Evolutionary conservation across 2,888 invertebrate species (phyloP).

Genomic region (Stenichneumon culpator): DNA sequence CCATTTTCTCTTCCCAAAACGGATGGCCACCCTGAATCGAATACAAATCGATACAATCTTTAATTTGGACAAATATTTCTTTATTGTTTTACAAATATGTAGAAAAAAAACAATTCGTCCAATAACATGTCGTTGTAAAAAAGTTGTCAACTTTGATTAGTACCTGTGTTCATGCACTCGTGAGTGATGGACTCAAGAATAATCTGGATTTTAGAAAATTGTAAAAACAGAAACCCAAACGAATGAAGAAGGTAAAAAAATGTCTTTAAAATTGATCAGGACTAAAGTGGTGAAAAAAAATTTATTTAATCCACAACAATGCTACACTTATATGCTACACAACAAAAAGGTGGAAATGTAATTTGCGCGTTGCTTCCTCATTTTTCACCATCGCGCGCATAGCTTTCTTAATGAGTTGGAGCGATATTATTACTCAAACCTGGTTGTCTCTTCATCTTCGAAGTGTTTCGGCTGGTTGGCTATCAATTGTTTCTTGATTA

Average conservation of each 20-base stretch:
- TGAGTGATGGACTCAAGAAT: neutral
- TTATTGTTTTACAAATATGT: neutral
- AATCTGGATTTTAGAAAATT: neutral
- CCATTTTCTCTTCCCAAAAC: neutral
- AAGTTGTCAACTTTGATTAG: neutral
- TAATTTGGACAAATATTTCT: no score
- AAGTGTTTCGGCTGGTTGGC: constrained; percentile 63
- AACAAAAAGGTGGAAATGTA: neutral
- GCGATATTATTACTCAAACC: constrained; percentile 41
- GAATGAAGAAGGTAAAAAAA: neutral
- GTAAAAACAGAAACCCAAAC: neutral
- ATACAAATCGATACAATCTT: no score
- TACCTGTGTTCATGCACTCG: neutral
- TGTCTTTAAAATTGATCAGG: neutral
- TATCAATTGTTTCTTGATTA: constrained; percentile 74
- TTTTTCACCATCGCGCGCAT: neutral
- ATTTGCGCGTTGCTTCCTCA: neutral
- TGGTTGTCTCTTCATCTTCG: constrained; percentile 51
- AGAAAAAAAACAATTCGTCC: neutral
- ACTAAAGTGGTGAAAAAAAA: neutral
- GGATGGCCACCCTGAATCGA: neutral
- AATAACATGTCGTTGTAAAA: neutral
- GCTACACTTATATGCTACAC: neutral
- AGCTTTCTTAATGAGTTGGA: neutral
- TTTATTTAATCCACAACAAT: no score